These are phyloP conservation scores for Noctua fimbriata DNA, from an alignment of 2,888 invertebrate species.

Conservation along the genomic window DNA sequence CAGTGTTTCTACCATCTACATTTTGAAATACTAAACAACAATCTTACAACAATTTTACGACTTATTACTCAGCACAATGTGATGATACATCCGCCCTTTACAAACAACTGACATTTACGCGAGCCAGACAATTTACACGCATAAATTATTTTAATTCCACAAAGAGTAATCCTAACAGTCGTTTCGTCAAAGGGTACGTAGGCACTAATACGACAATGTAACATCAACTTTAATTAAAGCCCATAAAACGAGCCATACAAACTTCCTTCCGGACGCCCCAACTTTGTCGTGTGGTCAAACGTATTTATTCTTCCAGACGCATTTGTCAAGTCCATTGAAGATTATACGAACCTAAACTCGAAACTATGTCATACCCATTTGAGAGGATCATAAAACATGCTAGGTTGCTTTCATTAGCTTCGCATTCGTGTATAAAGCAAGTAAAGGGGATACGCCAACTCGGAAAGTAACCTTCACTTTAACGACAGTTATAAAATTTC, in stretches of 20 bases:
- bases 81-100: constrained; percentile 10
- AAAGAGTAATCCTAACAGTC: constrained; percentile 58
- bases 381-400: constrained; percentile 86
- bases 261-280: constrained; percentile 59
- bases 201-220: constrained; percentile 64
- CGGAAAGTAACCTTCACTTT: constrained; percentile 83
- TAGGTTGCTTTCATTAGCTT: constrained; percentile 85
- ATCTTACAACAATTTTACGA: constrained; percentile 30
- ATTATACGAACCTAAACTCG: constrained; percentile 68
- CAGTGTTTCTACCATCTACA: not conserved
- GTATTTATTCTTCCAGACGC: constrained; percentile 57
- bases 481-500: constrained; percentile 86
- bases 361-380: constrained; percentile 73
- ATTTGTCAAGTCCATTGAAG: constrained; percentile 69
- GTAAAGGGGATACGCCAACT: constrained; percentile 79
- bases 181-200: constrained; percentile 48
- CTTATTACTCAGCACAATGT: constrained; percentile 36
- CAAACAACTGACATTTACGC: constrained; percentile 41
- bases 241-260: constrained; percentile 70
- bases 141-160: constrained; percentile 58
- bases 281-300: constrained; percentile 68
- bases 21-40: constrained; percentile 1
- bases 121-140: constrained; percentile 39
- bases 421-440: constrained; percentile 80
- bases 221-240: constrained; percentile 72